Percentiles rank a stretch among this genome's conserved stretches.
phyloP scores from a whole-genome alignment of 37 sponge, comb jelly and placozoan species.

The Eunapius fragilis region DNA sequence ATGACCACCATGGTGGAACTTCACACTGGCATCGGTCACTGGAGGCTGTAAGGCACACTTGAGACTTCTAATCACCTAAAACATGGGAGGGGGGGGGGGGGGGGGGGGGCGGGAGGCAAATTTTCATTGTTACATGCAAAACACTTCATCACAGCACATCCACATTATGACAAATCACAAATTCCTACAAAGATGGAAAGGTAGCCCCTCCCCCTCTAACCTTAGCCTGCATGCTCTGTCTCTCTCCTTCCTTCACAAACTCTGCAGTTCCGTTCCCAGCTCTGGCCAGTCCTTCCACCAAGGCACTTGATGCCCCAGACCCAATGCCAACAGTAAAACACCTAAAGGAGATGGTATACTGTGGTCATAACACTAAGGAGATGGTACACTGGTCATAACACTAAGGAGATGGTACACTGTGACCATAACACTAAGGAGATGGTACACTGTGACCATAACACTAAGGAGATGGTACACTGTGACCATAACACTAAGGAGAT shows the following conservation, averaged over 20 bases:
- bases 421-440: too few species aligned
- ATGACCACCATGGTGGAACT: slow-evolving; percentile 20
- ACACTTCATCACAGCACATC: too few species aligned
- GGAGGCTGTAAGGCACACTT: slow-evolving; percentile 57
- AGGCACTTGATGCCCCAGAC: slow-evolving; percentile 56
- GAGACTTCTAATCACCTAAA: slow-evolving; percentile 55
- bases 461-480: too few species aligned
- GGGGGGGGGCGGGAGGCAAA: too few species aligned
- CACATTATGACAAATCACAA: background rate
- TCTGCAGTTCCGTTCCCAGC: slow-evolving; percentile 68
- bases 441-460: too few species aligned
- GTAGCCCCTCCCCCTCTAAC: background rate
- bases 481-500: too few species aligned
- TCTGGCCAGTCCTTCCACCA: slow-evolving; percentile 68
- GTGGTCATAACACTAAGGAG: too few species aligned
- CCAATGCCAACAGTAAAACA: slow-evolving; percentile 77
- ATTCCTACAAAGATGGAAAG: background rate
- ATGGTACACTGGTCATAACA: too few species aligned
- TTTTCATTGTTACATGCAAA: too few species aligned
- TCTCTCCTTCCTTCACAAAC: slow-evolving; percentile 55
- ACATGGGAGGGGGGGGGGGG: too few species aligned
- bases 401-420: too few species aligned
- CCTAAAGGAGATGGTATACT: too few species aligned
- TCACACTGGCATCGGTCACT: slow-evolving; percentile 18
- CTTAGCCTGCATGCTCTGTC: slow-evolving; percentile 26